These are phyloP conservation scores for Watersipora subatra DNA, from an alignment of 1,140 invertebrate genomes.

Conservation along the genomic window DNA sequence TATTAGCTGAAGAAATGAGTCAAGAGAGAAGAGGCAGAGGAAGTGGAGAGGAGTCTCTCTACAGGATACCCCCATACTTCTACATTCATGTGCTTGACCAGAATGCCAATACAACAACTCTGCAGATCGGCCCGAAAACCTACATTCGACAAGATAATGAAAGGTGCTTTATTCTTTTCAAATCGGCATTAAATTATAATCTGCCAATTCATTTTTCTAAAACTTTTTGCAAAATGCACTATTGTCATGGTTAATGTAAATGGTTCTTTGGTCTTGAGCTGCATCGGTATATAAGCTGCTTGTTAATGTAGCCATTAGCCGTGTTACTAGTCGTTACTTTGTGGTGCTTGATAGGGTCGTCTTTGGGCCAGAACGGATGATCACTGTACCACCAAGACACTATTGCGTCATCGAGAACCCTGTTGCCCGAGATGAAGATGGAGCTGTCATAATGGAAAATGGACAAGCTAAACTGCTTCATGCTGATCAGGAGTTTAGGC, in stretches of 20 bases:
- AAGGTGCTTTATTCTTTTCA: too few relatives aligned
- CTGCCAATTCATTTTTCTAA: constrained; percentile 2
- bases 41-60: constrained; percentile 27
- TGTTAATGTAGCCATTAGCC: too few relatives aligned
- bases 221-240: too few relatives aligned
- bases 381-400: constrained; percentile 44
- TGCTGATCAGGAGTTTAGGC: constrained; percentile 43
- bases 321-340: too few relatives aligned
- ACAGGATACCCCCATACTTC: constrained; percentile 42
- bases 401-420: constrained; percentile 45
- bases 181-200: constrained; percentile 3
- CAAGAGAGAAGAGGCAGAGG: background rate
- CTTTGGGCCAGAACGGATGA: constrained; percentile 40
- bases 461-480: constrained; percentile 40
- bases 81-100: constrained; percentile 46
- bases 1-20: background rate
- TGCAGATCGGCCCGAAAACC: constrained; percentile 44
- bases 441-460: constrained; percentile 30
- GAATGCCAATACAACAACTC: constrained; percentile 43
- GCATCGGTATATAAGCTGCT: background rate
- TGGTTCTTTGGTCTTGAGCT: too few relatives aligned
- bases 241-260: too few relatives aligned
- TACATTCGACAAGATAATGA: constrained; percentile 46
- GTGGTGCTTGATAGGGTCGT: constrained; percentile 38
- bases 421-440: constrained; percentile 33